Evolutionary conservation across 2,113 vertebrate species (phyloP), one percentile per base, ranked within the genome.

Genomic region (Proterorhinus semilunaris): DNA sequence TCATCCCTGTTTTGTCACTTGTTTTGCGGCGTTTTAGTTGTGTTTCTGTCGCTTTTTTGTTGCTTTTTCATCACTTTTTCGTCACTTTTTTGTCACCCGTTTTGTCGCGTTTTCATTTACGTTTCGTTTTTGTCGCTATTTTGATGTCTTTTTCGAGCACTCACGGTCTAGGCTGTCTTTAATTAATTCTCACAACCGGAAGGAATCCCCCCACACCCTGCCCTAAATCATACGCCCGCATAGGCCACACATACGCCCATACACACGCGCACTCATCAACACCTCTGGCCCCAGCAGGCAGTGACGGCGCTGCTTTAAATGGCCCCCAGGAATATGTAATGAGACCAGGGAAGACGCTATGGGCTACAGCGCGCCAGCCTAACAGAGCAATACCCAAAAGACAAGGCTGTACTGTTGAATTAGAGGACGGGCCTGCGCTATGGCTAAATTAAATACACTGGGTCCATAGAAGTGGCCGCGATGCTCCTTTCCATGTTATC

Each of bases 291-390:
- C 80, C 65, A 63, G 53, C 58, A 68, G 12, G 43, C 53, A 11
- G 17, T 55, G 13, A 68, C 77, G 68, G 71, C 72, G 76, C 42
- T 55, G 48, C 64, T 79, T 70, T 48, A 59, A 82, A 66, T 81
- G 69, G 65, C 76, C 53, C 2, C 73, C 70, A 66, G 62, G 72
- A 76, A 66, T 70, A 58, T 65, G 62, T 68, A 69, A 72, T 81
- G 21, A 71, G 36, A 54, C 59, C 36, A 51, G 36, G 36, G 52
- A 76, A 74, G 51, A 74, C 62, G 36, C 68, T 78, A 21, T 47
- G 8, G 15, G 52, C 52, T 53, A 46, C 46, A 21, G 4, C 16
- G 16, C 11, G 12, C 50, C 13, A 59, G 46, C 16, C 69, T 10
- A 58, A 63, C 52, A 55, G 55, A 62, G 76, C 62, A 71, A 72